phyloP scores from a whole-genome alignment of 2,113 vertebrate genomes.

The Psephotus haematonotus region DNA sequence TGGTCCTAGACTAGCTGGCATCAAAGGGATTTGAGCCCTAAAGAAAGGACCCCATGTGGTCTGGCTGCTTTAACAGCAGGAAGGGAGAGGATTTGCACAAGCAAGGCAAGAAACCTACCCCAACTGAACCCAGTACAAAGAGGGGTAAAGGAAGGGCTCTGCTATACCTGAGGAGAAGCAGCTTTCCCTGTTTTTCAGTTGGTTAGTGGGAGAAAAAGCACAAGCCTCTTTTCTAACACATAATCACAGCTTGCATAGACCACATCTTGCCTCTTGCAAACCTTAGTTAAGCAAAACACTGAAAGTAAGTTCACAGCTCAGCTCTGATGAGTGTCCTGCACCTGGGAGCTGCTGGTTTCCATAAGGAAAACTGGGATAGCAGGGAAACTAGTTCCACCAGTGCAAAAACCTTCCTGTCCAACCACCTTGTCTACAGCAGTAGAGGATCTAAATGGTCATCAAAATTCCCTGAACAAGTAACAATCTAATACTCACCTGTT shows the following conservation, averaged over 20 bases:
- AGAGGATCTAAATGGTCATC: neutral
- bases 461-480: neutral
- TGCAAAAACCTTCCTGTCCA: neutral
- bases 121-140: neutral
- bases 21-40: neutral
- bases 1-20: neutral
- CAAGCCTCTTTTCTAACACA: neutral
- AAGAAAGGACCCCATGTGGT: accelerated
- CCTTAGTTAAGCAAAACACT: neutral
- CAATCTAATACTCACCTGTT: accelerated
- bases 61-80: neutral
- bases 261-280: neutral
- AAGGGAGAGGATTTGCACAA: neutral
- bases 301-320: neutral
- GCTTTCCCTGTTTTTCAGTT: neutral
- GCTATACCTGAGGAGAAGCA: neutral
- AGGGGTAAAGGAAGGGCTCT: neutral
- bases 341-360: neutral
- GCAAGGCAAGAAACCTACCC: neutral
- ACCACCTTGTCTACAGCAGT: neutral
- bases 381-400: neutral
- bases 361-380: neutral
- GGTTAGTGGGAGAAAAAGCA: neutral
- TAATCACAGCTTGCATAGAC: neutral
- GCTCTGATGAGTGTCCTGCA: neutral